These are phyloP conservation scores for Ochotona princeps DNA, from an alignment of 2,113 vertebrate species.

Conservation along the genomic window DNA sequence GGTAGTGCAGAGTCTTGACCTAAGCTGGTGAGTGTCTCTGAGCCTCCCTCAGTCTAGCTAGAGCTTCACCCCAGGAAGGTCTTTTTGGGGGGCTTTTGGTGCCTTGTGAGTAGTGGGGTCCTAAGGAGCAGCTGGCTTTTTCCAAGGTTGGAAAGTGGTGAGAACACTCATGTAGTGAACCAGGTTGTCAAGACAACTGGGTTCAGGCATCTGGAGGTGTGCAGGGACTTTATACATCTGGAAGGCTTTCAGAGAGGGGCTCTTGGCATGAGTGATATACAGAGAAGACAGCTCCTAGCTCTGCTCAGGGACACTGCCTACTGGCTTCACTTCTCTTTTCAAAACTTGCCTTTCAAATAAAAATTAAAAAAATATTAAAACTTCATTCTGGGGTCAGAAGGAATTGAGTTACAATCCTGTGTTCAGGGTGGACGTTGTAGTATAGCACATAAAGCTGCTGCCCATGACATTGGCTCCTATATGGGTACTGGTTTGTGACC, in stretches of 20 bases:
- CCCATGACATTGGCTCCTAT: too few relatives aligned
- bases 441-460: too few relatives aligned
- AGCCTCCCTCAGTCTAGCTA: background rate
- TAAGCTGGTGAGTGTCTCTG: background rate
- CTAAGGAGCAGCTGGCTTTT: background rate
- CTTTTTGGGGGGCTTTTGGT: background rate
- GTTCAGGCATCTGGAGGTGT: background rate
- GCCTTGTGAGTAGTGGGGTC: too few relatives aligned
- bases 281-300: background rate
- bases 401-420: background rate
- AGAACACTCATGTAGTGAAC: background rate
- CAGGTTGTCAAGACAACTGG: background rate
- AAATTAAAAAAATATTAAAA: background rate
- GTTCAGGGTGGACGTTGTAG: background rate
- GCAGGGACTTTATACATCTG: background rate
- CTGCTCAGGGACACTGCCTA: accelerated
- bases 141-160: background rate
- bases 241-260: background rate
- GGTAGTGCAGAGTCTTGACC: background rate
- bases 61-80: background rate
- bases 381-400: background rate
- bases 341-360: background rate
- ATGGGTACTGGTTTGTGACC: too few relatives aligned
- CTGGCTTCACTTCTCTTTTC: background rate
- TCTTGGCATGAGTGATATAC: background rate